These are phyloP conservation scores for Melanerpes aurifrons DNA, from an alignment of 2,113 vertebrate species.

Conservation along the genomic window DNA sequence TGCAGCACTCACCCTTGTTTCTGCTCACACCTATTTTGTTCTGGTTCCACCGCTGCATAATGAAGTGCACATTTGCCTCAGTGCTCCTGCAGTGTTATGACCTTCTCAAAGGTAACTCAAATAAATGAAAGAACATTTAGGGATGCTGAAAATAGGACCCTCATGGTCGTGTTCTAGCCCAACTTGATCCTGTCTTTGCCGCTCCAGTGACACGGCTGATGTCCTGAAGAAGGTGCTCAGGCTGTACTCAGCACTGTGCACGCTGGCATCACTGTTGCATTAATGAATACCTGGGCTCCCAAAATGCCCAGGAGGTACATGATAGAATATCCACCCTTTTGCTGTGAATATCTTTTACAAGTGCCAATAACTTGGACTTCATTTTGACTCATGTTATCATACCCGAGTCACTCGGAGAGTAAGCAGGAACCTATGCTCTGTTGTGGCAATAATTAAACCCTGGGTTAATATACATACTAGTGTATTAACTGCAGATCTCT, in stretches of 20 bases:
- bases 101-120: neutral
- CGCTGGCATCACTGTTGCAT: neutral
- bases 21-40: neutral
- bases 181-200: neutral
- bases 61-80: rapidly evolving
- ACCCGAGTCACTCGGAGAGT: neutral
- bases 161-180: neutral
- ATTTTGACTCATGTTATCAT: neutral
- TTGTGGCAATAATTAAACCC: neutral
- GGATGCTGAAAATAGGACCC: neutral
- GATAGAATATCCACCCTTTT: neutral
- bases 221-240: neutral
- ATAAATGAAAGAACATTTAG: neutral
- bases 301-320: neutral
- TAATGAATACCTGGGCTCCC: neutral
- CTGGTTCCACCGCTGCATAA: neutral
- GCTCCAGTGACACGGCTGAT: neutral
- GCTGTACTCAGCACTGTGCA: neutral
- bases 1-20: neutral
- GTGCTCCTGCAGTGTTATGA: rapidly evolving
- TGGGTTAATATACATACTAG: neutral
- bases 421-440: neutral
- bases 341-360: neutral
- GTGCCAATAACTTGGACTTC: neutral
- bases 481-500: neutral